Evolutionary conservation across 2,797 vertebrate species (phyloP).

Genomic region (Acrossocheilus fasciatus): DNA sequence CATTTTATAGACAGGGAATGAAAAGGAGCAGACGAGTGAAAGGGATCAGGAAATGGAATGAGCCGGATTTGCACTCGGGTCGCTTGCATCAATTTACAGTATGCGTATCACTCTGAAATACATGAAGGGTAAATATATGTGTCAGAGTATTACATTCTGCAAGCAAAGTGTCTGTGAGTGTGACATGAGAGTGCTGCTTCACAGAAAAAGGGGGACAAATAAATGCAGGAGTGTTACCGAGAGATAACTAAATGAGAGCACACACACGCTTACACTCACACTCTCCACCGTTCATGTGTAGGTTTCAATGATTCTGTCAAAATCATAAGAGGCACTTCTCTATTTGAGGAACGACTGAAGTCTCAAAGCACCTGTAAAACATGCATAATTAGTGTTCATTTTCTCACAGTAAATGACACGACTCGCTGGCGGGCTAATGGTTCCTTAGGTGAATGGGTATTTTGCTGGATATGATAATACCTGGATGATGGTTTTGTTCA

Average conservation of each 20-base stretch:
- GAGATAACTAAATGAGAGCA: constrained; percentile 38
- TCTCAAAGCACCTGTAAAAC: constrained; percentile 39
- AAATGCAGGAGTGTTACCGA: constrained; percentile 28
- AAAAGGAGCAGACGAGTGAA: not conserved
- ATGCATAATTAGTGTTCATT: constrained; percentile 71
- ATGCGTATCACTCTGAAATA: constrained; percentile 11
- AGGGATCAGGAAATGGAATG: constrained; percentile 19
- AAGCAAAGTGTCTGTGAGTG: constrained; percentile 26
- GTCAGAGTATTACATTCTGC: constrained; percentile 34
- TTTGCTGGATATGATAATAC: not conserved
- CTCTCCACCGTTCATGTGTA: not conserved
- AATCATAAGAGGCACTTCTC: constrained; percentile 29
- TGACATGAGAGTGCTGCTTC: constrained; percentile 25
- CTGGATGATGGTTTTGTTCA: constrained; percentile 41
- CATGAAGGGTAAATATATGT: constrained; percentile 40
- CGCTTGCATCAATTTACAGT: constrained; percentile 14
- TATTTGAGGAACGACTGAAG: constrained; percentile 35
- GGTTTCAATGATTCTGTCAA: constrained; percentile 35
- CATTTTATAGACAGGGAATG: not conserved
- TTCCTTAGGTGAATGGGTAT: not conserved
- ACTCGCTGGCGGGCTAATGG: constrained; percentile 63
- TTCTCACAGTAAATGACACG: constrained; percentile 78
- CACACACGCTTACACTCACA: constrained; percentile 54
- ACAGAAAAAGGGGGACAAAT: constrained; percentile 28
- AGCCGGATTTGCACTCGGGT: constrained; percentile 27